Percentiles rank a stretch among this genome's conserved stretches.
These are phyloP conservation scores for Achlya flavicornis DNA, from an alignment of 2,888 invertebrate genomes.

Conservation along the genomic window DNA sequence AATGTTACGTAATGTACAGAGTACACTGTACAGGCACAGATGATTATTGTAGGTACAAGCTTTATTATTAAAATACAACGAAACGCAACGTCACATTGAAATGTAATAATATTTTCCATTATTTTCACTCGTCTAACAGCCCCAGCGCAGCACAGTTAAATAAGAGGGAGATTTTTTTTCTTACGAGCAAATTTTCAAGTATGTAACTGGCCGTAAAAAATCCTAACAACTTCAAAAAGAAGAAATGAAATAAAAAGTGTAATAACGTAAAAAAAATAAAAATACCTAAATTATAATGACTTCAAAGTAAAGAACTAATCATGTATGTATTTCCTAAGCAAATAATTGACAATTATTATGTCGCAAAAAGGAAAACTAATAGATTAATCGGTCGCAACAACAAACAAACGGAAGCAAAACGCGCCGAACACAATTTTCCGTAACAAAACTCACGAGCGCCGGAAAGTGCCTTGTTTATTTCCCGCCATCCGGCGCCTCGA, in stretches of 20 bases:
- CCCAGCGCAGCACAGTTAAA: too few species aligned
- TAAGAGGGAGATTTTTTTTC: too few species aligned
- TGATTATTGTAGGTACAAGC: too few species aligned
- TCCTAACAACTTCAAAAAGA: too few species aligned
- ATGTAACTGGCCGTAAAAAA: too few species aligned
- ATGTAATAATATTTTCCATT: too few species aligned
- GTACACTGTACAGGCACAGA: too few species aligned
- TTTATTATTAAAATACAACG: too few species aligned
- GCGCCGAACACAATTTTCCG: conserved; percentile 78
- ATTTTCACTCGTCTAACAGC: too few species aligned
- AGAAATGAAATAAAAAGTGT: neutral
- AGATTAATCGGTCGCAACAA: conserved; percentile 38
- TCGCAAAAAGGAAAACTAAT: conserved; percentile 15
- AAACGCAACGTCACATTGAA: too few species aligned
- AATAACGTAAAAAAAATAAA: neutral
- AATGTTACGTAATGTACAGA: too few species aligned
- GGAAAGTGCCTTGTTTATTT: conserved; percentile 75
- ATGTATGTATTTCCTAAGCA: neutral
- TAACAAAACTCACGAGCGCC: conserved; percentile 72
- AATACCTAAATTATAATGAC: neutral
- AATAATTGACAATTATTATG: neutral
- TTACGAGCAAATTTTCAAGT: too few species aligned
- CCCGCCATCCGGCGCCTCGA: conserved; percentile 79
- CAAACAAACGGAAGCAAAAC: conserved; percentile 56
- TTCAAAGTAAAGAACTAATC: neutral